Conservation (phyloP, 2,113 vertebrate species). For the Neomonachus schauinslandi region DNA sequence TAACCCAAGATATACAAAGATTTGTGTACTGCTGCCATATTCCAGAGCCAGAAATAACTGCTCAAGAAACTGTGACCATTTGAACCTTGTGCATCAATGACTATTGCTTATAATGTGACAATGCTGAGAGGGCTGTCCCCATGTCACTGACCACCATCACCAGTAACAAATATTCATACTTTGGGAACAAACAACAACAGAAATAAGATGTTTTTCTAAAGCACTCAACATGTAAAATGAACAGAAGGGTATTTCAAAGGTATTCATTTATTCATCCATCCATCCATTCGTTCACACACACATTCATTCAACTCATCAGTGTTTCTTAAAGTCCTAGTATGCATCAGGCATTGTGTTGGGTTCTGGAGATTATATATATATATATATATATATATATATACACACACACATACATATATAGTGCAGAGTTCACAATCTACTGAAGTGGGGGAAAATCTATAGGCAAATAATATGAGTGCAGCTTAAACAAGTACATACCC, state of each 20-base stretch:
- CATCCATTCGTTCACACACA: background rate
- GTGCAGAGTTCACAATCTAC: background rate
- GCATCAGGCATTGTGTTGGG: background rate
- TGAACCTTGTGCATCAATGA: background rate
- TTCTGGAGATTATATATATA: background rate
- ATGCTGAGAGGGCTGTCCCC: background rate
- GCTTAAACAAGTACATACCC: background rate
- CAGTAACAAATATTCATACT: background rate
- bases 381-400: too few relatives aligned
- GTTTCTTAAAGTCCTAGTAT: background rate
- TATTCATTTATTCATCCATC: background rate
- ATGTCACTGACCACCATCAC: background rate
- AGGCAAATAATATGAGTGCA: background rate
- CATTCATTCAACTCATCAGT: background rate
- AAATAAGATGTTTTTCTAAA: slow-evolving; percentile 31
- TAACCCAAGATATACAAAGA: slow-evolving; percentile 29
- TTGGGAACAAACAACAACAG: background rate
- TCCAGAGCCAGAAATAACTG: slow-evolving; percentile 56
- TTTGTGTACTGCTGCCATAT: slow-evolving; percentile 21
- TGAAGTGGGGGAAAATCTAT: rapidly evolving
- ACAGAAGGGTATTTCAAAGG: slow-evolving; percentile 36
- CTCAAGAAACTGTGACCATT: background rate
- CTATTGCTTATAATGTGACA: background rate
- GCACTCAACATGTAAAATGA: slow-evolving; percentile 11
- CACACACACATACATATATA: too few relatives aligned